phyloP scores from a whole-genome alignment of 2,888 invertebrate genomes.

The Linnaemya vulpina region DNA sequence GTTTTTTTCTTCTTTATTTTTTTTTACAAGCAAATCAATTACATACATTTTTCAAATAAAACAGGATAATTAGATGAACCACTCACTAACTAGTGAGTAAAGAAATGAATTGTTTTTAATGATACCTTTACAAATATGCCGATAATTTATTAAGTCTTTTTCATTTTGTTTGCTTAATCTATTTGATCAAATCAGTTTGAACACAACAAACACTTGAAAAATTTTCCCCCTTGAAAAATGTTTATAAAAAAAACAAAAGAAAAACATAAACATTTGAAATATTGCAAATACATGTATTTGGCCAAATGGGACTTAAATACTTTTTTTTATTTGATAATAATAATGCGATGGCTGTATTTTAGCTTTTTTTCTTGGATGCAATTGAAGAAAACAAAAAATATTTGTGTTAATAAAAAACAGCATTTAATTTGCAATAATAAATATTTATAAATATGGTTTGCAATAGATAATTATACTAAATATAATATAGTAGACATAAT shows the following conservation, averaged over 20 bases:
- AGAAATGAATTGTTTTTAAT: constrained; percentile 57
- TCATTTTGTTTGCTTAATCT: constrained; percentile 2
- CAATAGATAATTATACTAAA: constrained; percentile 36
- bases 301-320: constrained; percentile 20
- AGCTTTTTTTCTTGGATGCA: constrained; percentile 13
- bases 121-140: constrained; percentile 58
- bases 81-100: constrained; percentile 8
- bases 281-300: constrained; percentile 28
- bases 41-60: constrained; percentile 47
- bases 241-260: too few relatives aligned
- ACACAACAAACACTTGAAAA: constrained; percentile 5
- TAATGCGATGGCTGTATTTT: constrained; percentile 15
- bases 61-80: constrained; percentile 47
- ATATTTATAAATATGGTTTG: constrained; percentile 50
- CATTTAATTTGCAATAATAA: constrained; percentile 26
- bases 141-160: constrained; percentile 52
- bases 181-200: constrained; percentile 39
- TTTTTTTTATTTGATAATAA: not conserved
- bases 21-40: not conserved
- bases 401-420: constrained; percentile 20
- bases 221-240: not conserved
- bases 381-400: constrained; percentile 11
- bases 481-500: constrained; percentile 16
- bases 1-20: not conserved
- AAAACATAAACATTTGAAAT: constrained; percentile 16